Percentiles rank a stretch among this genome's conserved stretches.
phyloP scores from a whole-genome alignment of 2,888 invertebrate genomes.

The Trisateles emortualis region DNA sequence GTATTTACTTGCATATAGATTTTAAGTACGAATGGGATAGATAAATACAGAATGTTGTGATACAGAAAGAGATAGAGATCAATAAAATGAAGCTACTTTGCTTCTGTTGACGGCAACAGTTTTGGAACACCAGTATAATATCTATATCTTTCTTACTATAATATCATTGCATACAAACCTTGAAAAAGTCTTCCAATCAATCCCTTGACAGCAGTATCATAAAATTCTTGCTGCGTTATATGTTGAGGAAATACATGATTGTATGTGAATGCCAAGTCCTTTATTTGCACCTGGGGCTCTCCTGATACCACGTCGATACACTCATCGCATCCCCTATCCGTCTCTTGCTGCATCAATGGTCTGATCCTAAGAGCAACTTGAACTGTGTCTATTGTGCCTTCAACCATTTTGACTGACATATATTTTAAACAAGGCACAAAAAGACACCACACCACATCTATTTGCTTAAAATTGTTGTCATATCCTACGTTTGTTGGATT shows the following conservation, averaged over 20 bases:
- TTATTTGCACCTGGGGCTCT: conserved; percentile 90
- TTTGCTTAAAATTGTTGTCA: conserved; percentile 39
- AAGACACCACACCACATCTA: conserved; percentile 36
- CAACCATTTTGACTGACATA: conserved; percentile 66
- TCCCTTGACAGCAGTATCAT: conserved; percentile 90
- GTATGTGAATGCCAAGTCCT: conserved; percentile 92
- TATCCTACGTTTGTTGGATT: conserved; percentile 41
- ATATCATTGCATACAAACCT: conserved; percentile 81
- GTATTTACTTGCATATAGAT: too few relatives aligned
- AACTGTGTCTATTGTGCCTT: conserved; percentile 84
- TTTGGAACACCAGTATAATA: too few relatives aligned
- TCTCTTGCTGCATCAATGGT: conserved; percentile 92
- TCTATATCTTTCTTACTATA: too few relatives aligned
- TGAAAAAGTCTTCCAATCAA: conserved; percentile 92
- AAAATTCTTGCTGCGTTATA: conserved; percentile 91
- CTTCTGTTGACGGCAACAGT: too few relatives aligned
- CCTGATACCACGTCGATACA: conserved; percentile 90
- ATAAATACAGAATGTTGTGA: too few relatives aligned
- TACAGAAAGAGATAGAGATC: too few relatives aligned
- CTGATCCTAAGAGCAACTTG: conserved; percentile 94
- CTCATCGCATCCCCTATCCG: conserved; percentile 90
- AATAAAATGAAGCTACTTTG: too few relatives aligned
- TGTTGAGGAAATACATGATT: conserved; percentile 93
- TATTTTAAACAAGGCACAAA: conserved; percentile 15
- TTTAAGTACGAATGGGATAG: too few relatives aligned